phyloP scores from a whole-genome alignment of 2,113 vertebrate species.

The Helogale parvula region DNA sequence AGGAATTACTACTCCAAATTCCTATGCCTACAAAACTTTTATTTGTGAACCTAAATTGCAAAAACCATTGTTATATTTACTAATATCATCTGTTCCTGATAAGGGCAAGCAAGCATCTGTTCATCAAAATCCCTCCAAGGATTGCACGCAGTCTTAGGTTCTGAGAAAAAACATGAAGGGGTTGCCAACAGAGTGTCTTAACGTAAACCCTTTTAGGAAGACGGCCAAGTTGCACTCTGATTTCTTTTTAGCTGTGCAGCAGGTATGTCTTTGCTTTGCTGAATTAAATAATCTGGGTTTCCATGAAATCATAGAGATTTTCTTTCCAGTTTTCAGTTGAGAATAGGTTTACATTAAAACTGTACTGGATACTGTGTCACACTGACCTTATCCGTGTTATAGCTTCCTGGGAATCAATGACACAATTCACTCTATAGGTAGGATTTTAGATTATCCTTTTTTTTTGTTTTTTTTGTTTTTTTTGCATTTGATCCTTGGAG shows the following conservation, averaged over 20 bases:
- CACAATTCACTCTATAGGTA: background rate
- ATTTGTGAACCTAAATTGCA: background rate
- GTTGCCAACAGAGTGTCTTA: background rate
- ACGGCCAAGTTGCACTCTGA: background rate
- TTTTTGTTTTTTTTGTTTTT: background rate
- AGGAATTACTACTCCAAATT: background rate
- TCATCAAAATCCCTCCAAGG: background rate
- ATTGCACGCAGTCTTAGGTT: background rate
- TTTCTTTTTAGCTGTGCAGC: background rate
- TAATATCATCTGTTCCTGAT: background rate
- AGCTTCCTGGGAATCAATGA: background rate
- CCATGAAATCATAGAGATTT: slow-evolving; percentile 2
- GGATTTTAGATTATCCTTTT: background rate
- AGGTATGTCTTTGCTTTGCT: slow-evolving; percentile 14
- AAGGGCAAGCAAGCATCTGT: background rate
- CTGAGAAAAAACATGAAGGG: background rate
- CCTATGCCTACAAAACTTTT: background rate
- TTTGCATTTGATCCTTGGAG: background rate
- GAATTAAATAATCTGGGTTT: background rate
- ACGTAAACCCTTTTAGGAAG: background rate
- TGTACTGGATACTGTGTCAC: background rate
- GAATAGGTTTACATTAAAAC: slow-evolving; percentile 23
- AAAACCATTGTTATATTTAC: background rate
- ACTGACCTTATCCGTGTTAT: background rate
- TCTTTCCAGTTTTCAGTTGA: background rate